Conservation (phyloP, 2,888 invertebrate genomes). For the Drosophila barbarae region DNA sequence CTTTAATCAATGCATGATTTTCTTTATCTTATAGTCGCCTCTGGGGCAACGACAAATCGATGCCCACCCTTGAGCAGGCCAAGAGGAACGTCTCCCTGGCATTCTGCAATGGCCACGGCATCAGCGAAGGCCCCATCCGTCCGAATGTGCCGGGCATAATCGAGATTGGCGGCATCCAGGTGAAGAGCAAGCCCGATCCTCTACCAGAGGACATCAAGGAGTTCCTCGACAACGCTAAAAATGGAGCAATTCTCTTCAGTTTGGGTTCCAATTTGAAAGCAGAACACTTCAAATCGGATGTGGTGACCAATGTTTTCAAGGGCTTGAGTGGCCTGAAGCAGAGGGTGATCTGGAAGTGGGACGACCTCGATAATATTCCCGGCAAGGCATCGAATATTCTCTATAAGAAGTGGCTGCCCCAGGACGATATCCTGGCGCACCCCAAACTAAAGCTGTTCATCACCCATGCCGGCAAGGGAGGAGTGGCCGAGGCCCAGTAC, state of each 20-base stretch:
- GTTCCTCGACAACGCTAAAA: conserved; percentile 70
- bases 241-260: conserved; percentile 79
- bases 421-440: conserved; percentile 83
- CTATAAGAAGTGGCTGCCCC: conserved; percentile 84
- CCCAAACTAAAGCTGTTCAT: conserved; percentile 82
- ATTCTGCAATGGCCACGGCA: conserved; percentile 70
- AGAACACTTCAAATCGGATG: conserved; percentile 79
- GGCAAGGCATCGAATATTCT: conserved; percentile 82
- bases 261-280: conserved; percentile 78
- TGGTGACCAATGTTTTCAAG: conserved; percentile 81
- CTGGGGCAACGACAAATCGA: conserved; percentile 36
- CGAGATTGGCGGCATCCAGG: conserved; percentile 78
- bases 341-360: conserved; percentile 86
- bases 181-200: conserved; percentile 69
- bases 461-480: conserved; percentile 84
- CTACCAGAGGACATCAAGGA: conserved; percentile 65
- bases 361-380: conserved; percentile 80
- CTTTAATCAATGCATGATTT: not conserved
- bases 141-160: conserved; percentile 72
- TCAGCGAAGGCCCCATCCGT: conserved; percentile 69
- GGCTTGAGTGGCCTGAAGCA: conserved; percentile 82
- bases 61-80: conserved; percentile 66
- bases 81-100: conserved; percentile 72
- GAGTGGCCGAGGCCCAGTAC: conserved; percentile 82
- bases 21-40: not conserved